Evolutionary conservation across 2,888 invertebrate species (phyloP), one percentile per base, ranked within the genome.

Genomic region (Trissolcus brochymenae): DNA sequence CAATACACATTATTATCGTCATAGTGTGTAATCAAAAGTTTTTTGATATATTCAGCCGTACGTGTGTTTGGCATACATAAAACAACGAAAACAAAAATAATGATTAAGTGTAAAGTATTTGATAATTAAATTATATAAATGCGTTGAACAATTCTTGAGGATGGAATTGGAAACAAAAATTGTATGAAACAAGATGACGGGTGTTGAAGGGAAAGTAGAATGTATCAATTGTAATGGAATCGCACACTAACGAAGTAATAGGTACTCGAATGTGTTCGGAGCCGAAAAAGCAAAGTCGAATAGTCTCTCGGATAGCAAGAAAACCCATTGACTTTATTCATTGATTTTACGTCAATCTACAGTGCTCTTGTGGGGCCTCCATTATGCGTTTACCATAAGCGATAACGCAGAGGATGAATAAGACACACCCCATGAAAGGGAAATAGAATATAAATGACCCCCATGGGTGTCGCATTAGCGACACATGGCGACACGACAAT

Each of bases 291-390:
- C 75, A 71, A 73, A 74, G 73, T 76, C 71, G 72, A 81, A 77
- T 11, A 35, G 79, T 79, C 76, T 73, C 79, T 77, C 72, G 1
- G 73, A 62, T 76, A 60, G 80, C 71, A 82, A 79, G 79, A 83
- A 83, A 84, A 83, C 87, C 88, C 87, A 89, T 89, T 89, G 89
- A 89, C 89, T 89, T 86, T 82, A 84, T 86, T 87, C 89, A 89
- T 89, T 88, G 89, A 89, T 89, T 89, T 89, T 88, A 87, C 87
- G 88, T 88, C 89, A 89, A 88, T 89, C 88, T 86, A 81, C 81
- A 82, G 79, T 83, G 83, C 86, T 84, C 85, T 88, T 86, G 85
- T 84, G 83, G 86, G 85, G 83, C 83, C 84, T 87, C 86, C 84
- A 85, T 86, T 87, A 87, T 88, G 88, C 88, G 87, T 88, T 88